Percentiles rank a stretch among this genome's conserved stretches.
Conservation (phyloP, 1,140 invertebrate species). For the Acromyrmex heyeri region DNA sequence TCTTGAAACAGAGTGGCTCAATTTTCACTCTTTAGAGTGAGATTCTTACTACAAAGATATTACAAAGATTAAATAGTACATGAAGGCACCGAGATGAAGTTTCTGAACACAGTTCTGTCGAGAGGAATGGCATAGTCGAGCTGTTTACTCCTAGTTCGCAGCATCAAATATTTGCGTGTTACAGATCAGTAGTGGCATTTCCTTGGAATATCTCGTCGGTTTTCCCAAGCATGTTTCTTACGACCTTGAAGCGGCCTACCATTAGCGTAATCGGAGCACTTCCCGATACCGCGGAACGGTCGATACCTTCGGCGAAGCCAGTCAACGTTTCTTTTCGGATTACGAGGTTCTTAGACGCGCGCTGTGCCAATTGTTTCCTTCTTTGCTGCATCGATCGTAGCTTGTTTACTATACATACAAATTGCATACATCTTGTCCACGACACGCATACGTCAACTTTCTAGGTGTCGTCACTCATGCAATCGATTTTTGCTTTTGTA, state of each 20-base stretch:
- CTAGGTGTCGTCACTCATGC: neutral
- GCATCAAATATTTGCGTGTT: neutral
- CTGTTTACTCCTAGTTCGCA: neutral
- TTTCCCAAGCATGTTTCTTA: neutral
- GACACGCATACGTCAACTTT: neutral
- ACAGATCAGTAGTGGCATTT: neutral
- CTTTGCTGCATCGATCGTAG: neutral
- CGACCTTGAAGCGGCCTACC: neutral
- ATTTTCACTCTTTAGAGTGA: no score
- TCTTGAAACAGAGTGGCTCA: no score
- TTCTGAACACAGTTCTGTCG: no score
- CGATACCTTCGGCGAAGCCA: constrained; percentile 1
- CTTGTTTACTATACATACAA: neutral
- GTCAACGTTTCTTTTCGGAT: constrained; percentile 16
- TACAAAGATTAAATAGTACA: no score
- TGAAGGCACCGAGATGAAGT: no score
- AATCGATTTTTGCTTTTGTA: neutral
- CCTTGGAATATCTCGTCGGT: neutral
- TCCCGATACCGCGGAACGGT: neutral
- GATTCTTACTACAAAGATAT: no score
- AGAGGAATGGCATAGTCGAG: neutral
- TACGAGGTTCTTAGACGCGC: neutral
- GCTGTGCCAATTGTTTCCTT: neutral
- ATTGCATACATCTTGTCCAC: neutral
- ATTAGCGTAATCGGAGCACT: neutral